These are phyloP conservation scores for Protobothrops flavoviridis DNA, from an alignment of 2,113 vertebrate genomes.

Conservation along the genomic window DNA sequence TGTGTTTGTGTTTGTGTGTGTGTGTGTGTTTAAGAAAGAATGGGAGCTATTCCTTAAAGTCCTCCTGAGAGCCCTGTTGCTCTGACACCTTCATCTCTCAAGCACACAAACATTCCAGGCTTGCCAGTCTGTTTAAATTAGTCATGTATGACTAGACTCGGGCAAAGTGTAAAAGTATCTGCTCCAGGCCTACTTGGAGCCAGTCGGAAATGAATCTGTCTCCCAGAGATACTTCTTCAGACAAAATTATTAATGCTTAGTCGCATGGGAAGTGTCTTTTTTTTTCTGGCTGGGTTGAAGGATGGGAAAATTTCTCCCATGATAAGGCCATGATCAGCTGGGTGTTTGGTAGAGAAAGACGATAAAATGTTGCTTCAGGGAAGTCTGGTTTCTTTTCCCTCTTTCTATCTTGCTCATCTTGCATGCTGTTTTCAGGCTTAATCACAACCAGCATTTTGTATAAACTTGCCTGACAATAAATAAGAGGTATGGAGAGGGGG, in stretches of 20 bases:
- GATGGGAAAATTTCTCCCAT: slow-evolving; percentile 60
- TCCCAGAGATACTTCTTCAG: slow-evolving; percentile 58
- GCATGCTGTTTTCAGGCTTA: slow-evolving; percentile 53
- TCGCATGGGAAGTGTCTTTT: slow-evolving; percentile 45
- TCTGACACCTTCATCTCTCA: slow-evolving; percentile 43
- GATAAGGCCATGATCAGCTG: slow-evolving; percentile 57
- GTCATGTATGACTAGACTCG: slow-evolving; percentile 41
- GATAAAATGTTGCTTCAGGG: slow-evolving; percentile 49
- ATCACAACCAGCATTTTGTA: slow-evolving; percentile 51
- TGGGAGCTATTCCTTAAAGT: slow-evolving; percentile 41
- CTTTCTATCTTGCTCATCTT: slow-evolving; percentile 50
- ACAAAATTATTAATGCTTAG: slow-evolving; percentile 65
- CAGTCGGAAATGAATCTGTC: slow-evolving; percentile 64
- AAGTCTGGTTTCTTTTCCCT: slow-evolving; percentile 64
- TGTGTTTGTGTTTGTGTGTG: background rate
- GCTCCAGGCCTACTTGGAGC: slow-evolving; percentile 54
- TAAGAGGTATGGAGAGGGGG: slow-evolving; percentile 13
- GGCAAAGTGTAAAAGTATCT: slow-evolving; percentile 43
- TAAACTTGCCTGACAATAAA: slow-evolving; percentile 56
- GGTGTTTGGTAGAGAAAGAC: slow-evolving; percentile 50
- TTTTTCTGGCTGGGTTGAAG: slow-evolving; percentile 48
- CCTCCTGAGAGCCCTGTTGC: slow-evolving; percentile 40
- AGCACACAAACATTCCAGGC: slow-evolving; percentile 37
- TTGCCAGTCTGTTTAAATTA: slow-evolving; percentile 57
- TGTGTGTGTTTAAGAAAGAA: slow-evolving; percentile 14